A percentile compares a stretch with the other conserved stretches of the same genome.
Evolutionary conservation across 1,140 invertebrate genomes (phyloP).

Genomic region (Chelonus insularis): DNA sequence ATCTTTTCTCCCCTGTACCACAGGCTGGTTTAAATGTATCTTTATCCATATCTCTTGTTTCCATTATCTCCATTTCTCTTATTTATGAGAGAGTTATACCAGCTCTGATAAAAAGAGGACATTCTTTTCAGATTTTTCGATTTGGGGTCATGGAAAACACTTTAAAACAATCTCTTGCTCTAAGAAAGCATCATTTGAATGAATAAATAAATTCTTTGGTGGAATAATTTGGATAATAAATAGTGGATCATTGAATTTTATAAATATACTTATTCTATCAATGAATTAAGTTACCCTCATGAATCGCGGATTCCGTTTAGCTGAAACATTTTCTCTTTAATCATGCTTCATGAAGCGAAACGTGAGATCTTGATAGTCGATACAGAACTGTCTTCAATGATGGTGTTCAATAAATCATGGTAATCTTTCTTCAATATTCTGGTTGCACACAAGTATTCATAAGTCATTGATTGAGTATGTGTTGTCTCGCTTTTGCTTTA

Average conservation of each 20-base stretch:
- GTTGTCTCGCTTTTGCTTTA: too few species aligned
- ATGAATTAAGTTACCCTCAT: too few species aligned
- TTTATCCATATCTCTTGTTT: background rate
- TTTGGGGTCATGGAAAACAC: background rate
- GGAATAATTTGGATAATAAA: too few species aligned
- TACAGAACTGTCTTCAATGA: constrained; percentile 26
- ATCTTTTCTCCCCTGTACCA: background rate
- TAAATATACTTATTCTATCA: too few species aligned
- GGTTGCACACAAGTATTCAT: background rate
- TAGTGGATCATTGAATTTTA: background rate
- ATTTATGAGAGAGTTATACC: constrained; percentile 16
- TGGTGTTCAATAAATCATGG: constrained; percentile 33
- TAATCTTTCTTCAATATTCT: constrained; percentile 31
- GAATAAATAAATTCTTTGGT: too few species aligned
- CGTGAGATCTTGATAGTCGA: background rate
- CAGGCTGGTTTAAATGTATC: constrained; percentile 15
- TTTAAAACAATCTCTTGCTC: constrained; percentile 10
- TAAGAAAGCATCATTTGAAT: too few species aligned
- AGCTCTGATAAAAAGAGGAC: constrained; percentile 1
- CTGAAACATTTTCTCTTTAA: background rate
- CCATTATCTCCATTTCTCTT: constrained; percentile 8
- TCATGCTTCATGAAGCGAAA: background rate
- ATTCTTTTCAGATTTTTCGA: too few species aligned
- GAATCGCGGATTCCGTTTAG: too few species aligned
- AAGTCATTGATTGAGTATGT: too few species aligned